Conservation (phyloP, 1,140 invertebrate genomes). For the Drosophila ananassae region DNA sequence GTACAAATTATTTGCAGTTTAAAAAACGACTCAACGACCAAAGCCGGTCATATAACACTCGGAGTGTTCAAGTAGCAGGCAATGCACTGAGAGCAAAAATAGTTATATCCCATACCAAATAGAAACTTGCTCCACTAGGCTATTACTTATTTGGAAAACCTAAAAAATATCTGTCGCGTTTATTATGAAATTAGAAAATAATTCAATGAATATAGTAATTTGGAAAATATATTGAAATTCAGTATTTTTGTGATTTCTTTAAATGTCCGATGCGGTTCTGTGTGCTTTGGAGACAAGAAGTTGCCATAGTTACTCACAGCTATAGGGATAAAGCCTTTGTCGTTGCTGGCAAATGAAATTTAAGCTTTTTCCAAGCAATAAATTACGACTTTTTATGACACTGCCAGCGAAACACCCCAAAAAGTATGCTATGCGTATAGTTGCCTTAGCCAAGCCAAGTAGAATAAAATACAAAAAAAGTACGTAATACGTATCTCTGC, state of each 20-base stretch:
- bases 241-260: neutral
- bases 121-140: too few relatives aligned
- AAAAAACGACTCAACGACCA: constrained; percentile 56
- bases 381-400: constrained; percentile 83
- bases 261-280: constrained; percentile 7
- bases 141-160: too few relatives aligned
- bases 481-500: constrained; percentile 10
- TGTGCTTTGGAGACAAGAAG: constrained; percentile 13
- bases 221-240: too few relatives aligned
- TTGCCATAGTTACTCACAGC: constrained; percentile 59
- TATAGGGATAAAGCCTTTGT: constrained; percentile 64
- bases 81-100: neutral
- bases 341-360: constrained; percentile 80
- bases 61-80: constrained; percentile 40
- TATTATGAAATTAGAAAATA: too few relatives aligned
- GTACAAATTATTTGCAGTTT: constrained; percentile 76
- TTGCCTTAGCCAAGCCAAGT: constrained; percentile 54
- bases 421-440: constrained; percentile 58
- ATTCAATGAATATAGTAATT: too few relatives aligned
- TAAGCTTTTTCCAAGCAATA: constrained; percentile 82
- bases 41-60: constrained; percentile 61
- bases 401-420: constrained; percentile 56
- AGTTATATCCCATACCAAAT: too few relatives aligned
- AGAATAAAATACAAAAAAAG: constrained; percentile 25
- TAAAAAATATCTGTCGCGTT: too few relatives aligned